These are phyloP conservation scores for Clarias macrocephalus DNA, from an alignment of 2,113 vertebrate genomes.

Conservation along the genomic window DNA sequence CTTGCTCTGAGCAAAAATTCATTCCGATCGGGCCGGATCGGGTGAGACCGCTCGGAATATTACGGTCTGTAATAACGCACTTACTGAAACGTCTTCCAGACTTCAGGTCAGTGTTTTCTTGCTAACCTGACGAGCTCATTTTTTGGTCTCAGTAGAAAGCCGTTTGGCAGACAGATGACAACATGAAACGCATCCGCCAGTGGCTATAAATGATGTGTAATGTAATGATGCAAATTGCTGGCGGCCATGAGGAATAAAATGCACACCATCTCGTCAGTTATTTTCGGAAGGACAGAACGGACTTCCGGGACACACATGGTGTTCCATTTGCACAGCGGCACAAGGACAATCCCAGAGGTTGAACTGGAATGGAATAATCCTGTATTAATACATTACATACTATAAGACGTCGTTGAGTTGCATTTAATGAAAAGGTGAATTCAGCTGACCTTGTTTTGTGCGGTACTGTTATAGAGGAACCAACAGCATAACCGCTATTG, in stretches of 20 bases:
- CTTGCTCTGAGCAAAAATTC: too few relatives aligned
- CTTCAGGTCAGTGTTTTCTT: not conserved
- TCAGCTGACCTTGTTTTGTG: not conserved
- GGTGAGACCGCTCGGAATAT: too few relatives aligned
- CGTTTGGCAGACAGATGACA: not conserved
- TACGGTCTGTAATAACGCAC: too few relatives aligned
- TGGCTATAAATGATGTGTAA: not conserved
- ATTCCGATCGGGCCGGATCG: too few relatives aligned
- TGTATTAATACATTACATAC: not conserved
- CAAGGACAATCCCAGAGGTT: not conserved
- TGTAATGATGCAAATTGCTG: not conserved
- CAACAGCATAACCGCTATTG: not conserved
- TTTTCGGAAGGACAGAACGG: not conserved
- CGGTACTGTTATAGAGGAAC: not conserved
- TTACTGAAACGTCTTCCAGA: not conserved
- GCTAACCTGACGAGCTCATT: not conserved
- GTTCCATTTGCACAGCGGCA: not conserved
- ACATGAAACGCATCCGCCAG: not conserved
- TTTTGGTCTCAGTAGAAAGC: not conserved
- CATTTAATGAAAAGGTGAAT: not conserved
- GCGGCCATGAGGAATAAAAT: not conserved
- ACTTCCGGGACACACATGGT: not conserved
- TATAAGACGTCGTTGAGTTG: not conserved
- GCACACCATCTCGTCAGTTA: not conserved
- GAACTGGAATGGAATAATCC: not conserved